Conservation (phyloP, 2,113 vertebrate genomes). For the Alectura lathami region DNA sequence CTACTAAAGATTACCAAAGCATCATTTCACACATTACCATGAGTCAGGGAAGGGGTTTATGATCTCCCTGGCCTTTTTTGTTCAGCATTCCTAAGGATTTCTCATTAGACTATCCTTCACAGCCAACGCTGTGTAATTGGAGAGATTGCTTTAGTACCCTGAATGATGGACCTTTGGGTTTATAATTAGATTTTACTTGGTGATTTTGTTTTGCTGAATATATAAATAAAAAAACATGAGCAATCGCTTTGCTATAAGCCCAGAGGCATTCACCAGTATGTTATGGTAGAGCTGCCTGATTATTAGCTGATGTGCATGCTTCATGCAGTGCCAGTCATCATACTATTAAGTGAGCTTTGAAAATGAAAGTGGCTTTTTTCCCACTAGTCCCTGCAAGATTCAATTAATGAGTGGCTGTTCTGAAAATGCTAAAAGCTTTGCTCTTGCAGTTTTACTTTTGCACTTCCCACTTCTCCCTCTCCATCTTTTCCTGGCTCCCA, state of each 20-base stretch:
- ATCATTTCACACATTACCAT: not conserved
- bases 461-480: not conserved
- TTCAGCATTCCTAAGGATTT: not conserved
- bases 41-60: not conserved
- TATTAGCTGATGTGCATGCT: not conserved
- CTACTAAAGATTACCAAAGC: not conserved
- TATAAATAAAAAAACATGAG: not conserved
- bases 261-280: not conserved
- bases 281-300: not conserved
- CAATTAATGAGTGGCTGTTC: not conserved
- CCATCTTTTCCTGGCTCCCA: not conserved
- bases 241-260: not conserved
- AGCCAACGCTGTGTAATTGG: not conserved
- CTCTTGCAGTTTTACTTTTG: slow-evolving; percentile 7
- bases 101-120: not conserved
- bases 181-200: not conserved
- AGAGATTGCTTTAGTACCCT: not conserved
- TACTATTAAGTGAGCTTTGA: not conserved
- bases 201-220: not conserved
- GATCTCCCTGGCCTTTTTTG: not conserved
- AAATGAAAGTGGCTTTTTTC: not conserved
- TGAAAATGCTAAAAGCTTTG: not conserved
- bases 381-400: not conserved
- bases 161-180: not conserved
- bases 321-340: not conserved